phyloP scores from a whole-genome alignment of 2,888 invertebrate species.

The Erebia aethiops region DNA sequence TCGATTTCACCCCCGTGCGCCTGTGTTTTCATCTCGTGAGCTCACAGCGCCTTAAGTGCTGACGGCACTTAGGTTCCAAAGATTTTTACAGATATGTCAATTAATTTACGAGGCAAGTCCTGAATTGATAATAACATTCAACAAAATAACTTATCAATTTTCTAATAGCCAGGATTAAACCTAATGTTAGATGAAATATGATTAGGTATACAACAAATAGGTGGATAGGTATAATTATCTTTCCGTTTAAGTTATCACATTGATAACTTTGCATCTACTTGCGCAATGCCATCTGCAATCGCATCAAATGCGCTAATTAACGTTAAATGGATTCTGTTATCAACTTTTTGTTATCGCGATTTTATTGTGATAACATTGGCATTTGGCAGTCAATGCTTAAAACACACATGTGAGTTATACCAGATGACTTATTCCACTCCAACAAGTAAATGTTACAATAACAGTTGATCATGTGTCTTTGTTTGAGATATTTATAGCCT shows the following conservation, averaged over 20 bases:
- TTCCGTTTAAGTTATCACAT: constrained; percentile 5
- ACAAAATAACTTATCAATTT: constrained; percentile 3
- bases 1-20: too few species aligned
- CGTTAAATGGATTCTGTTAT: constrained; percentile 18
- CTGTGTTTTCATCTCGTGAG: too few species aligned
- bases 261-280: constrained; percentile 17
- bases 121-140: background rate
- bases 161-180: constrained; percentile 3
- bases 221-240: background rate
- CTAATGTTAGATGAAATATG: constrained; percentile 8
- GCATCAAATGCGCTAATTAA: constrained; percentile 19
- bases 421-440: constrained; percentile 9
- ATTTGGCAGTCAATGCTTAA: constrained; percentile 35
- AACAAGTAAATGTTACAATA: constrained; percentile 45
- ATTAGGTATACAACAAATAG: background rate
- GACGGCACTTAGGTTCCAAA: too few species aligned
- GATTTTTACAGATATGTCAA: background rate
- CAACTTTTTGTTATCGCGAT: constrained; percentile 29
- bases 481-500: constrained; percentile 46
- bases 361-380: constrained; percentile 35
- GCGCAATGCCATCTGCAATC: constrained; percentile 15
- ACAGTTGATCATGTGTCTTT: constrained; percentile 56
- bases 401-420: background rate
- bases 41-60: too few species aligned
- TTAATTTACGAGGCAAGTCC: background rate